phyloP scores from a whole-genome alignment of 2,888 invertebrate species.

The Apodemia hepburni region DNA sequence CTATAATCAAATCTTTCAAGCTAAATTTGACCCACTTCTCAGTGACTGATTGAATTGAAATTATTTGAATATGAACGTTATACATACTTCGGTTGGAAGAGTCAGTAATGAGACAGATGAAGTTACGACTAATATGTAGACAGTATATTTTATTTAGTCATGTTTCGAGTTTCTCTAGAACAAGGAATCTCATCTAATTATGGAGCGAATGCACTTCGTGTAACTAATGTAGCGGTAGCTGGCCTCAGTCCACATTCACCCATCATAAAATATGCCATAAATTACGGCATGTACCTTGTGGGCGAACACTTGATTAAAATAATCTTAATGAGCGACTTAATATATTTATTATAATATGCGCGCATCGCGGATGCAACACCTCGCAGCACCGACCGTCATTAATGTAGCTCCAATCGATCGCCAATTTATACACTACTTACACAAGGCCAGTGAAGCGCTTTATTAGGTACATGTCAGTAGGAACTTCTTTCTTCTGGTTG shows the following conservation, averaged over 20 bases:
- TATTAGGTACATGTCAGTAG: too few relatives aligned
- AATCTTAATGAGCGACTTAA: conserved; percentile 11
- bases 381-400: neutral
- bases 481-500: too few relatives aligned
- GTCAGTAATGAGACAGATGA: too few relatives aligned
- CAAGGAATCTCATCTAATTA: neutral
- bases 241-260: neutral
- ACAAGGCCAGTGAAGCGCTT: neutral
- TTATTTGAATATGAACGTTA: too few relatives aligned
- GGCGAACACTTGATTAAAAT: conserved; percentile 1
- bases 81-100: too few relatives aligned
- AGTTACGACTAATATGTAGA: too few relatives aligned
- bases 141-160: too few relatives aligned
- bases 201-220: neutral
- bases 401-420: neutral
- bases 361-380: neutral
- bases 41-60: too few relatives aligned
- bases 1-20: too few relatives aligned
- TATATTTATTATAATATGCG: neutral
- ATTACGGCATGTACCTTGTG: neutral
- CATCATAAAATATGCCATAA: conserved; percentile 8
- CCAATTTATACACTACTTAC: neutral
- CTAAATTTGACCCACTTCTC: too few relatives aligned
- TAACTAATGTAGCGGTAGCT: neutral
- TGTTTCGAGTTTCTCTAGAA: too few relatives aligned